Conservation (phyloP, 2,888 invertebrate genomes). For the Cyclophora albipunctata region DNA sequence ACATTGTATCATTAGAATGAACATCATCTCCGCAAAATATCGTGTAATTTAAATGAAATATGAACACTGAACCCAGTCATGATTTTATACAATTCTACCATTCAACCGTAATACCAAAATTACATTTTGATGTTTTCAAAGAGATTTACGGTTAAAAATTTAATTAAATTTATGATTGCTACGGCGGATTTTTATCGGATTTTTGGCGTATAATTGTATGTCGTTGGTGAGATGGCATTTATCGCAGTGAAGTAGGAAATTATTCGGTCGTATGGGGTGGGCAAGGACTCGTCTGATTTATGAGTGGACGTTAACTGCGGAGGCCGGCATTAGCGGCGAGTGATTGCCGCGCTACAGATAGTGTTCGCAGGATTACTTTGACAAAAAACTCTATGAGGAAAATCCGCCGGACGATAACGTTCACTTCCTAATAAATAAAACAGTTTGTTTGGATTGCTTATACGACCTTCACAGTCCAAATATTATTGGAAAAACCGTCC, state of each 20-base stretch:
- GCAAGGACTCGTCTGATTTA: constrained; percentile 44
- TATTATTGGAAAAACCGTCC: too few relatives aligned
- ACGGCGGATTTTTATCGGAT: constrained; percentile 28
- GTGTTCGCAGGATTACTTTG: neutral
- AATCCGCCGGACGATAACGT: too few relatives aligned
- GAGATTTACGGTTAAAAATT: constrained; percentile 42
- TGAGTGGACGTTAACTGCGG: constrained; percentile 40
- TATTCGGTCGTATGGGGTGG: constrained; percentile 35
- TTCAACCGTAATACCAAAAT: constrained; percentile 30
- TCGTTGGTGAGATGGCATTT: constrained; percentile 34
- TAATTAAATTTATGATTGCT: constrained; percentile 40
- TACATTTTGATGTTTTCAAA: constrained; percentile 37
- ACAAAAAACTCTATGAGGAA: too few relatives aligned
- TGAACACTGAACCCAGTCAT: constrained; percentile 11
- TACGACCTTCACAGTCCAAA: too few relatives aligned
- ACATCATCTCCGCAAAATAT: constrained; percentile 13
- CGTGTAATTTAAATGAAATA: constrained; percentile 6
- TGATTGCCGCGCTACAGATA: constrained; percentile 25
- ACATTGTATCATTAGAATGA: constrained; percentile 20
- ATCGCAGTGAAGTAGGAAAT: constrained; percentile 32
- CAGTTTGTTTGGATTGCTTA: too few relatives aligned
- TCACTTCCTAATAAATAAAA: too few relatives aligned
- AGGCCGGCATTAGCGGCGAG: constrained; percentile 40
- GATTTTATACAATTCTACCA: constrained; percentile 20
- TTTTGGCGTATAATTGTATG: constrained; percentile 25